phyloP scores from a whole-genome alignment of 2,113 vertebrate species.

The Xiphias gladius region DNA sequence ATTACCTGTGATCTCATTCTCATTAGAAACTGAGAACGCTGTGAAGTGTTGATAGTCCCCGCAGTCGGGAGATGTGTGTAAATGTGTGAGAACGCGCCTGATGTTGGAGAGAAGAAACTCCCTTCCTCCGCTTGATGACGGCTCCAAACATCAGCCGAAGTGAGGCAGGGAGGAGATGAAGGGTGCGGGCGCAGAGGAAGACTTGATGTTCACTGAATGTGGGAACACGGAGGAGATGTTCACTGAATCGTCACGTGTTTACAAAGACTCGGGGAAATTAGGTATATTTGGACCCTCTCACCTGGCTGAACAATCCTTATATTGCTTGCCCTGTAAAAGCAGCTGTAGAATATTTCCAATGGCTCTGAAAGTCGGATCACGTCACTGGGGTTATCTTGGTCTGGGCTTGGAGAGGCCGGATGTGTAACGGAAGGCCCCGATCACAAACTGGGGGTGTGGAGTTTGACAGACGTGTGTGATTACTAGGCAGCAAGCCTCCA shows the following conservation, averaged over 20 bases:
- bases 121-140: conserved; percentile 23
- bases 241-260: conserved; percentile 49
- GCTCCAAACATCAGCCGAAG: conserved; percentile 22
- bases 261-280: conserved; percentile 40
- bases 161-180: background rate
- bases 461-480: too few species aligned
- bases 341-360: too few species aligned
- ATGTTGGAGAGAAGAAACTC: conserved; percentile 24
- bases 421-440: too few species aligned
- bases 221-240: too few species aligned
- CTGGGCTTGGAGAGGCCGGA: too few species aligned
- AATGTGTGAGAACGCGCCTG: conserved; percentile 33
- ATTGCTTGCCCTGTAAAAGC: background rate
- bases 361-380: too few species aligned
- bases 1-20: conserved; percentile 74
- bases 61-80: conserved; percentile 54
- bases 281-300: conserved; percentile 47
- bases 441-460: too few species aligned
- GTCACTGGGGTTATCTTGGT: too few species aligned
- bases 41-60: conserved; percentile 66
- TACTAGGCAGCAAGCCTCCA: too few species aligned
- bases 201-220: background rate
- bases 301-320: conserved; percentile 28
- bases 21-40: conserved; percentile 71
- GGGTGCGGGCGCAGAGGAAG: conserved; percentile 19